Conservation (phyloP, 2,113 vertebrate genomes). For the Carollia perspicillata region DNA sequence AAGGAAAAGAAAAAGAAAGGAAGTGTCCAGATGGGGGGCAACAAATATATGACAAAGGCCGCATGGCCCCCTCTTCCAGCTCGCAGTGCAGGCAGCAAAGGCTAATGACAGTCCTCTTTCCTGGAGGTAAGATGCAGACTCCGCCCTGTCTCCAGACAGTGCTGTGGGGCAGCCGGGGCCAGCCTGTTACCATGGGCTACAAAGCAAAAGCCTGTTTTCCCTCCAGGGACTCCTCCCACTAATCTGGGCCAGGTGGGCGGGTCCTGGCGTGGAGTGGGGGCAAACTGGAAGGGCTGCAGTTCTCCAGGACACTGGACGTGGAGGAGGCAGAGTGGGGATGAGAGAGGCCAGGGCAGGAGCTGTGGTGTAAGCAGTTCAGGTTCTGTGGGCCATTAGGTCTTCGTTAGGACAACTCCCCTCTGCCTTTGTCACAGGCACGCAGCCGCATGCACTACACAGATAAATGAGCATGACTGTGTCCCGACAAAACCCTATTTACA, state of each 20-base stretch:
- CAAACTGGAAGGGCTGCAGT: background rate
- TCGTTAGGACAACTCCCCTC: rapidly evolving
- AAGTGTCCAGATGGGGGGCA: background rate
- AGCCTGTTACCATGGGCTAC: background rate
- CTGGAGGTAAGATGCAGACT: background rate
- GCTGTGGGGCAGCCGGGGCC: background rate
- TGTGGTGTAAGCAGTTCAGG: background rate
- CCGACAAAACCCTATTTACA: background rate
- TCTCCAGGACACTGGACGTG: background rate
- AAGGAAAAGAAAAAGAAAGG: background rate
- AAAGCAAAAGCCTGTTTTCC: background rate
- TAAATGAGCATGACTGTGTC: background rate
- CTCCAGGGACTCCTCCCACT: background rate
- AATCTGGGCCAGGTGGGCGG: background rate
- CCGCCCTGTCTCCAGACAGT: background rate
- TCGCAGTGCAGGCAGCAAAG: background rate
- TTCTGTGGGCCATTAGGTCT: background rate
- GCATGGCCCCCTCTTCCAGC: too few relatives aligned
- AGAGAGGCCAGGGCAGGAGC: background rate
- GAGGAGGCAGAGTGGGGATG: too few relatives aligned
- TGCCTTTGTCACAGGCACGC: background rate
- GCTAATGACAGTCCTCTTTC: background rate
- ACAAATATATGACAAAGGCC: background rate
- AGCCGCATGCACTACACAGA: rapidly evolving
- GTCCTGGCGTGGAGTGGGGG: too few relatives aligned